Evolutionary conservation across 2,113 vertebrate genomes (phyloP).

Genomic region (Clarias magur): DNA sequence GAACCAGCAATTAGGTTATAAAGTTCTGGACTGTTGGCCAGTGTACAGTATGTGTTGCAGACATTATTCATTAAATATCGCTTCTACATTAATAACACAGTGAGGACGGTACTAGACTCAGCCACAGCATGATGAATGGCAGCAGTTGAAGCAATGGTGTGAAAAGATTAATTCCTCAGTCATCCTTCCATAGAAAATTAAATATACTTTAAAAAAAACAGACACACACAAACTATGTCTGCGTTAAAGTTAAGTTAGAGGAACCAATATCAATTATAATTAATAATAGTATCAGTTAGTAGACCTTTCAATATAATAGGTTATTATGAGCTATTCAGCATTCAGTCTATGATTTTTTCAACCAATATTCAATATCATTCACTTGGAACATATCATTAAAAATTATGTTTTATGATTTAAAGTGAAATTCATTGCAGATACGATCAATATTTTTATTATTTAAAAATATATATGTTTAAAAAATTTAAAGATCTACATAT

Average conservation of each 20-base stretch:
- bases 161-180: neutral
- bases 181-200: too few relatives aligned
- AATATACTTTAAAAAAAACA: neutral
- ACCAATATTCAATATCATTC: neutral
- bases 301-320: neutral
- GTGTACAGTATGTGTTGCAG: neutral
- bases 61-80: neutral
- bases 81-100: neutral
- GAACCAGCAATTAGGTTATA: slow-evolving; percentile 22
- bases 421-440: neutral
- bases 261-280: too few relatives aligned
- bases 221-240: neutral
- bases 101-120: neutral
- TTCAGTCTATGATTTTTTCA: neutral
- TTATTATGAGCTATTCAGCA: neutral
- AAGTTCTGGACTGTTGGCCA: neutral
- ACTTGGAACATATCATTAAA: neutral
- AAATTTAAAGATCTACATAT: neutral
- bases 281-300: neutral
- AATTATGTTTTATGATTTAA: neutral
- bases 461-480: too few relatives aligned
- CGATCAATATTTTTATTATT: neutral
- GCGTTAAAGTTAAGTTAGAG: neutral
- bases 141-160: neutral
- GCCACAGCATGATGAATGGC: neutral